Evolutionary conservation across 1,140 invertebrate genomes (phyloP).

Genomic region (Dolichoris vasculosae): DNA sequence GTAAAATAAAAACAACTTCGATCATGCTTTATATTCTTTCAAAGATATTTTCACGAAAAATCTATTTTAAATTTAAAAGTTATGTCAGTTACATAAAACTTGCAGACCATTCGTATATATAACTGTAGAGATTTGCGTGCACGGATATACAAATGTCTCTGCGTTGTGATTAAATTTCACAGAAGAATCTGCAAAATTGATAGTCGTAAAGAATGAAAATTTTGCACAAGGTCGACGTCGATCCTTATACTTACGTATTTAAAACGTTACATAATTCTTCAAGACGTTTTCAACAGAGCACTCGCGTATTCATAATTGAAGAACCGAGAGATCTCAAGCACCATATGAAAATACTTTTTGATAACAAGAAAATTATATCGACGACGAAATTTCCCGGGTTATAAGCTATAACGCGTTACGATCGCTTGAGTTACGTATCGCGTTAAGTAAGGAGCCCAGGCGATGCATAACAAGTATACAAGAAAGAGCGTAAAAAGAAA

Average conservation of each 20-base stretch:
- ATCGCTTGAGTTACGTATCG: background rate
- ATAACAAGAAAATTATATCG: background rate
- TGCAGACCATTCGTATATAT: background rate
- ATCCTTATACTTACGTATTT: no score
- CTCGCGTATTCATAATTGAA: background rate
- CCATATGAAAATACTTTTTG: slow-evolving; percentile 54
- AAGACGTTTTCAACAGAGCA: background rate
- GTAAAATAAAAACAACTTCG: no score
- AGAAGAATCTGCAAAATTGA: background rate
- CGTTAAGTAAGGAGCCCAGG: no score
- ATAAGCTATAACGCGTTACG: background rate
- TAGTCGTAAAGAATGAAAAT: background rate
- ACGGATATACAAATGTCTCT: no score
- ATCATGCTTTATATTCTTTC: no score
- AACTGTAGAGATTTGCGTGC: background rate
- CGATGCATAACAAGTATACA: background rate
- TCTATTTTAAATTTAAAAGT: background rate
- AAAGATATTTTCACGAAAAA: background rate
- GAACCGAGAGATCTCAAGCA: slow-evolving; percentile 35
- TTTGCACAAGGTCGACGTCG: background rate
- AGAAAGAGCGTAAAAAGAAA: background rate
- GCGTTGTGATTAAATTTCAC: no score
- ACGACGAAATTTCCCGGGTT: background rate
- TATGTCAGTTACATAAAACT: background rate
- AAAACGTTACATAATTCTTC: background rate